A percentile compares a stretch with the other conserved stretches of the same genome.
Conservation (phyloP, 2,797 vertebrate species). For the Clarias platycephalus region DNA sequence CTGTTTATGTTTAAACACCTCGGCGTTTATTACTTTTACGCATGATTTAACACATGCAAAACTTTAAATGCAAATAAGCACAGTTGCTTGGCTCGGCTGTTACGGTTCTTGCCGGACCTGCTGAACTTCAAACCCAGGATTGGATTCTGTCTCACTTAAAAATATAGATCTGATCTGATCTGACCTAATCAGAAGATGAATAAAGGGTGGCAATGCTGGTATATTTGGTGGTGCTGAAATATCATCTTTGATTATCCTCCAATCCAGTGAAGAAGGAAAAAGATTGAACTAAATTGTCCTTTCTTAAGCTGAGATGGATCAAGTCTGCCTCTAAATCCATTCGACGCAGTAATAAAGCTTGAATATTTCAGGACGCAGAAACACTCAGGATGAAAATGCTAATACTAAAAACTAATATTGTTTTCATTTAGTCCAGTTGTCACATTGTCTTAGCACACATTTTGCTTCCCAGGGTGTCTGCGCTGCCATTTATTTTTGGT, state of each 20-base stretch:
- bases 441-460: background rate
- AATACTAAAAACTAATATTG: background rate
- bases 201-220: background rate
- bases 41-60: background rate
- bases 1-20: background rate
- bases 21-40: background rate
- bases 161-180: background rate
- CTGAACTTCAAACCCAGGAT: background rate
- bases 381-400: background rate
- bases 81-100: background rate
- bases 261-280: background rate
- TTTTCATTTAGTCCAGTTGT: slow-evolving; percentile 4
- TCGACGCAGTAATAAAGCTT: background rate
- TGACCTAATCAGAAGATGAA: background rate
- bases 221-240: background rate
- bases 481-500: no score
- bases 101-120: background rate
- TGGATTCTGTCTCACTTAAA: background rate
- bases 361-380: background rate
- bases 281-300: background rate
- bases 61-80: background rate
- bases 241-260: background rate
- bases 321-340: background rate
- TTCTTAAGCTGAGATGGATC: background rate
- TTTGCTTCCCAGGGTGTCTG: background rate